phyloP scores from a whole-genome alignment of 2,797 vertebrate species.

The Jordanella pulchra region DNA sequence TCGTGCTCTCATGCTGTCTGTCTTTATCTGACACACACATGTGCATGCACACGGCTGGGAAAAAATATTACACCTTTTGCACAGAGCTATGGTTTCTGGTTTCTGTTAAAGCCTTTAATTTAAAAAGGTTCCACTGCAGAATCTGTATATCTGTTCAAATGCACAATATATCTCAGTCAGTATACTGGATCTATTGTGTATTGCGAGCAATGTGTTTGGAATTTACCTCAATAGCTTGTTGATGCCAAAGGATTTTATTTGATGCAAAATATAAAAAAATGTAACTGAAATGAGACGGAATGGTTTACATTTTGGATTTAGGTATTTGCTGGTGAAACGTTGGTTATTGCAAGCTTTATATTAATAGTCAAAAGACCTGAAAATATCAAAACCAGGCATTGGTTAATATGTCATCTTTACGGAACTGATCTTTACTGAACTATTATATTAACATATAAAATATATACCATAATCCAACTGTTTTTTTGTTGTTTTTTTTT shows the following conservation, averaged over 20 bases:
- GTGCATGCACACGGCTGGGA: slow-evolving; percentile 21
- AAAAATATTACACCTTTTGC: slow-evolving; percentile 38
- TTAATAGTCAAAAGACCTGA: background rate
- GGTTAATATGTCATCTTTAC: background rate
- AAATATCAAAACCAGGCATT: background rate
- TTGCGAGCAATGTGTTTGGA: background rate
- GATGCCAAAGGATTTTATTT: background rate
- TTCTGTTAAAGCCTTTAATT: slow-evolving; percentile 23
- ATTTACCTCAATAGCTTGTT: background rate
- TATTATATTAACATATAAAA: background rate
- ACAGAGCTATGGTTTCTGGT: slow-evolving; percentile 36
- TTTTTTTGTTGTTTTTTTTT: background rate
- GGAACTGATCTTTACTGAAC: background rate
- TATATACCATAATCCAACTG: background rate
- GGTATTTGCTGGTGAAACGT: background rate
- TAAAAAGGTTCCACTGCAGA: background rate
- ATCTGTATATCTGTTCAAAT: background rate
- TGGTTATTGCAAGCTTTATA: background rate
- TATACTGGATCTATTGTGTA: background rate
- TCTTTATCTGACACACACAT: slow-evolving; percentile 31
- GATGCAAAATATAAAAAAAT: background rate
- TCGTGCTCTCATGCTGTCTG: slow-evolving; percentile 58
- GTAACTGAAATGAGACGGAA: background rate
- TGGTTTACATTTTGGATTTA: background rate
- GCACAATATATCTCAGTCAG: background rate